Evolutionary conservation across 2,888 invertebrate genomes (phyloP), one percentile per base, ranked within the genome.

Genomic region (Cheilosia vernalis): DNA sequence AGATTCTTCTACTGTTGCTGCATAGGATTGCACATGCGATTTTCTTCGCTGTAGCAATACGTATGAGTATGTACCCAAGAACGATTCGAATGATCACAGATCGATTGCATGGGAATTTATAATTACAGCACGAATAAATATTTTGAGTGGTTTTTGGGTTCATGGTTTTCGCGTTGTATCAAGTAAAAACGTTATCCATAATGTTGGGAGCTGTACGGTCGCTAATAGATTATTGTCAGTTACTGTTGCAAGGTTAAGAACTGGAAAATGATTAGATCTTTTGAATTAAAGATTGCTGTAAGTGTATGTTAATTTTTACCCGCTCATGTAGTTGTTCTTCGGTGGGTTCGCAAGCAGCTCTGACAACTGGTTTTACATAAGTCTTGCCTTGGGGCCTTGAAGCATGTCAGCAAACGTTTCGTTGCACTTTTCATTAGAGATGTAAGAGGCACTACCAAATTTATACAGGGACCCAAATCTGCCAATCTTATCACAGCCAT

Each of bases 71-170:
- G 51, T 27, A 21, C 4, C 2, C 9, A 27, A 47, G 30, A 44
- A 61, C n/a, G 24, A 33, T 37, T 56, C 21, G 24, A 13, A 24
- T 51, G 42, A 67, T 55, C 15, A 37, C 13, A 13, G 24, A 27
- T 53, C 44, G 56, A 21, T 17, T 42, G 30, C 44, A 44, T 13
- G 44, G 19, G 44, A 42, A 47, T 17, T 63, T 47, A 33, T 5
- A 47, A 21, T 44, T 24, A 4, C 67, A 56, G 19, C 30, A n/a
- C 10, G 33, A 15, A 47, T 13, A 55, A n/a, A 64, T 27, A 33
- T 78, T 74, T 70, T 27, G 64, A 33, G 24, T 66, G 51, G 21
- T 15, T 78, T 74, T 70, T 47, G 72, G 51, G 24, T 51, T 60
- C 72, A 47, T 37, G 60, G 60, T n/a, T 24, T 53, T 73, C 67